phyloP scores from a whole-genome alignment of 2,113 vertebrate species.

The Pteronura brasiliensis region DNA sequence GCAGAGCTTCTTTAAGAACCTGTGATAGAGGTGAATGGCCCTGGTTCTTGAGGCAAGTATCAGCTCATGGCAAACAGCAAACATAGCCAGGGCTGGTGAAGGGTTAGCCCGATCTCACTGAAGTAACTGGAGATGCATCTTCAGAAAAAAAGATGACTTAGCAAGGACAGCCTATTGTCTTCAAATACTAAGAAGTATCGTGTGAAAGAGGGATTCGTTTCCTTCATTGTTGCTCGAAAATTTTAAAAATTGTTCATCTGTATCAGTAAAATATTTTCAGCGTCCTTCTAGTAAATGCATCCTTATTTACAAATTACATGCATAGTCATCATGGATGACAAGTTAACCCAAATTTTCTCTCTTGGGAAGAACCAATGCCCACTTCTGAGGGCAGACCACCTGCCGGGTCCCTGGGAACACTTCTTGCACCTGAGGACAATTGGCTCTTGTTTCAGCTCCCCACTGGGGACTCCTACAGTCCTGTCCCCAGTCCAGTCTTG shows the following conservation, averaged over 20 bases:
- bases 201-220: neutral
- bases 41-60: neutral
- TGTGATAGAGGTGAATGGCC: neutral
- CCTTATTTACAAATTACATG: neutral
- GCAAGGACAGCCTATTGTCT: neutral
- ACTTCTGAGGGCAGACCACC: neutral
- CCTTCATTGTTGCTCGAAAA: neutral
- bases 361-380: neutral
- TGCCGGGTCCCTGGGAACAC: neutral
- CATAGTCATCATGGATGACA: neutral
- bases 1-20: neutral
- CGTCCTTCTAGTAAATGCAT: neutral
- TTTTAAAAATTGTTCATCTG: neutral
- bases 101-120: neutral
- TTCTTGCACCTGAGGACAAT: neutral
- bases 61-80: neutral
- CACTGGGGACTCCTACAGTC: neutral
- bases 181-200: neutral
- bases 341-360: neutral
- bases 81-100: neutral
- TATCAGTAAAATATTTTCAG: neutral
- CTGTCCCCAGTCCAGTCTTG: neutral
- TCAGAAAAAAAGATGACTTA: neutral
- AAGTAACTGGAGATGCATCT: neutral
- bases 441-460: neutral